Evolutionary conservation across 2,797 vertebrate species (phyloP).

Genomic region (Sebastolobus alascanus): DNA sequence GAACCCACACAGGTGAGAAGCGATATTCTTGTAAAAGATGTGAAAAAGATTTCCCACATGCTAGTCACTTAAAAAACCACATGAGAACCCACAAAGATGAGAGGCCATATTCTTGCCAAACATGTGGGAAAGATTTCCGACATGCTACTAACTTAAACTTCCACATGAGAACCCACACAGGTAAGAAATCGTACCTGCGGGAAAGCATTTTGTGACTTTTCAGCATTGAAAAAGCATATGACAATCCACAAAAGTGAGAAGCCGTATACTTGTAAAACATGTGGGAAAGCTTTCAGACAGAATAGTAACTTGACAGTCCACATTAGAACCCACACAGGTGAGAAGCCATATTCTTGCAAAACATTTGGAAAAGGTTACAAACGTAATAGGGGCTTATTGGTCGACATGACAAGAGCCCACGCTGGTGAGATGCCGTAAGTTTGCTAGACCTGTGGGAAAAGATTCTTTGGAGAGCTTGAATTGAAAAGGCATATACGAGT

Average conservation of each 20-base stretch:
- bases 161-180: neutral
- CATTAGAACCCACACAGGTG: neutral
- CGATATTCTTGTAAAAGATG: slow-evolving; percentile 1
- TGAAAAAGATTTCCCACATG: neutral
- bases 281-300: neutral
- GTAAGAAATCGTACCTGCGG: neutral
- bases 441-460: too few relatives aligned
- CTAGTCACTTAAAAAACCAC: too few relatives aligned
- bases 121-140: neutral
- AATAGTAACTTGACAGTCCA: neutral
- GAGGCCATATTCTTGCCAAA: neutral
- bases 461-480: neutral
- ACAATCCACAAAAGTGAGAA: neutral
- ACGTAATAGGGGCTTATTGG: too few relatives aligned
- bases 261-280: neutral
- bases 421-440: neutral
- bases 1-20: slow-evolving; percentile 12
- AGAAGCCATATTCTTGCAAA: neutral
- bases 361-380: neutral
- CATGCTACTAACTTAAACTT: too few relatives aligned
- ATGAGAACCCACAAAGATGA: neutral
- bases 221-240: neutral
- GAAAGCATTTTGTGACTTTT: neutral
- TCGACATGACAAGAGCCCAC: neutral
- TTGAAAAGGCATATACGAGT: neutral